Conservation (phyloP, 2,113 vertebrate species). For the Syngnathus typhle region DNA sequence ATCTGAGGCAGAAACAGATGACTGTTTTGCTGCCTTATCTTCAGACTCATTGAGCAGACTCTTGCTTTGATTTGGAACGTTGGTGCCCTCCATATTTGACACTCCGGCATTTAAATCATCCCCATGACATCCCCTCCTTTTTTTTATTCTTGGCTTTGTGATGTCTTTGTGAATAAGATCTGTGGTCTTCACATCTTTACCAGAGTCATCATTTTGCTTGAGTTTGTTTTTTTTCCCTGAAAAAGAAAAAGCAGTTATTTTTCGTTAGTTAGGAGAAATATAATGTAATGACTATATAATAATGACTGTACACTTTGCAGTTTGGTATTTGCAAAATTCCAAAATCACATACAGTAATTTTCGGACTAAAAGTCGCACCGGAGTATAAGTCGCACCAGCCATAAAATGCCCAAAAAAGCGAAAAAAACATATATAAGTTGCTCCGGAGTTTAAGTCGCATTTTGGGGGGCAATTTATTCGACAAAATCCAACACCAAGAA, state of each 20-base stretch:
- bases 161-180: slow-evolving; percentile 1
- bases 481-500: too few species aligned
- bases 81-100: background rate
- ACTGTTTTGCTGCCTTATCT: background rate
- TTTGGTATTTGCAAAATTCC: too few species aligned
- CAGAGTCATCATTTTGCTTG: background rate
- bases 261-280: background rate
- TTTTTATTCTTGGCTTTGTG: slow-evolving; percentile 43
- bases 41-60: background rate
- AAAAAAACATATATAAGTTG: too few species aligned
- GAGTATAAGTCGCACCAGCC: too few species aligned
- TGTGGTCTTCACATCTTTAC: background rate
- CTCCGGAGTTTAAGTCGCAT: too few species aligned
- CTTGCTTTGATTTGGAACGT: background rate
- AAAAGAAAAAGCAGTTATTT: background rate
- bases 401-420: too few species aligned
- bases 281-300: too few species aligned
- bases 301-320: background rate
- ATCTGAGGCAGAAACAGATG: background rate
- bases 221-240: slow-evolving; percentile 31
- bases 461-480: too few species aligned
- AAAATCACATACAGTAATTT: too few species aligned
- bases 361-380: too few species aligned
- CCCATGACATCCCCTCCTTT: slow-evolving; percentile 6
- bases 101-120: background rate